Evolutionary conservation across 1,140 invertebrate genomes (phyloP).

Genomic region (Caenorhabditis briggsae): DNA sequence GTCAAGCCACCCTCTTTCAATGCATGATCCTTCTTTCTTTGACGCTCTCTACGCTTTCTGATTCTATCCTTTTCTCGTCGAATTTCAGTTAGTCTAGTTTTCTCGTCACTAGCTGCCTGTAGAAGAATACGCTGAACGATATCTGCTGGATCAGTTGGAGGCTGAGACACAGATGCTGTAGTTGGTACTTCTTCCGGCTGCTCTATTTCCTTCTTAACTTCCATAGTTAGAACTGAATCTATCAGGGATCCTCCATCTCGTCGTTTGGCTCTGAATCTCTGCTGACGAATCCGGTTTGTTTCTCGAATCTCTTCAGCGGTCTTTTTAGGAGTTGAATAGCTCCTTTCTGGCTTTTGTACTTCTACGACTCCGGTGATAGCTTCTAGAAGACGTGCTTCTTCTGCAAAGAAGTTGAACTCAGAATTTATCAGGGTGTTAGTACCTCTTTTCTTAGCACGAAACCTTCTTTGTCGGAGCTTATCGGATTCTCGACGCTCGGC

Average conservation of each 20-base stretch:
- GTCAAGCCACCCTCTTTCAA: neutral
- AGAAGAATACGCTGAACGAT: neutral
- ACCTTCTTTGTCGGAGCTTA: conserved; percentile 17
- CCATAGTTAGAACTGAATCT: neutral
- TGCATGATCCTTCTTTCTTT: neutral
- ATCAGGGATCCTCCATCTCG: neutral
- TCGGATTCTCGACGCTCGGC: conserved; percentile 23
- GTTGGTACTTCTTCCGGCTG: neutral
- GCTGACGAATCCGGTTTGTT: conserved; percentile 23
- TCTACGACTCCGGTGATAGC: neutral
- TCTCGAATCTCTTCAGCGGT: conserved; percentile 14
- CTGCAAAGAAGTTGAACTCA: neutral
- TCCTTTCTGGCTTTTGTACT: neutral
- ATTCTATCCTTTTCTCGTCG: conserved; percentile 37
- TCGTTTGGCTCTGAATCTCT: conserved; percentile 7
- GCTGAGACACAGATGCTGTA: neutral
- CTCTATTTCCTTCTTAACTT: neutral
- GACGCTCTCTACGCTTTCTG: neutral
- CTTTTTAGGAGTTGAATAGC: neutral
- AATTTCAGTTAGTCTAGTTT: conserved; percentile 17
- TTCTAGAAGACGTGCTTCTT: conserved; percentile 10
- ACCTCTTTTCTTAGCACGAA: conserved; percentile 42
- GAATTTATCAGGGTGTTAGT: neutral
- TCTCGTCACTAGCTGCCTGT: neutral
- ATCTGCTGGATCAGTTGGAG: neutral